Conservation (phyloP, 2,797 vertebrate genomes). For the Carapus acus region DNA sequence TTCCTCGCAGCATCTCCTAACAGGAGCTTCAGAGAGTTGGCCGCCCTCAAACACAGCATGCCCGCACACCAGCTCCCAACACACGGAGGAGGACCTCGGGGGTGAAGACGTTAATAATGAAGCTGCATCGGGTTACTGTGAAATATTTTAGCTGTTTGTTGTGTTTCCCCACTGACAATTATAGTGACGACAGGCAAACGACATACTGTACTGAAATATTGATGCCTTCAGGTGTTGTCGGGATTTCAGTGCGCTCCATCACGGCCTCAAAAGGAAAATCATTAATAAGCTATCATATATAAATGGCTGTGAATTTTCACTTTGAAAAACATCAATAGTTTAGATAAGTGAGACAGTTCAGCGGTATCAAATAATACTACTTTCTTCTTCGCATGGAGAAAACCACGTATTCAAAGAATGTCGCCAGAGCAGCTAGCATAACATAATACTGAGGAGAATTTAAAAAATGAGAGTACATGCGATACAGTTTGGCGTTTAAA, state of each 20-base stretch:
- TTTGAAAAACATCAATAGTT: too few species aligned
- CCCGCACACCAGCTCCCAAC: not conserved
- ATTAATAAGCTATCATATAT: too few species aligned
- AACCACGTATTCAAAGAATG: too few species aligned
- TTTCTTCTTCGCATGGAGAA: too few species aligned
- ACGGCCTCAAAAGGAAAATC: too few species aligned
- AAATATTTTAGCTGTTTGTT: not conserved
- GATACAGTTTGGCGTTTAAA: too few species aligned
- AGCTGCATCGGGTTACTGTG: not conserved
- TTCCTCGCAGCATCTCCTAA: conserved; percentile 37
- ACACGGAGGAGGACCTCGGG: not conserved
- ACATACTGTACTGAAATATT: conserved; percentile 2
- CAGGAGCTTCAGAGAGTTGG: conserved; percentile 28
- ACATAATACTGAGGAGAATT: too few species aligned
- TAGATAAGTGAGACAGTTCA: too few species aligned
- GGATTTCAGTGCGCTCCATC: accelerated
- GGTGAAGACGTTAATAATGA: not conserved
- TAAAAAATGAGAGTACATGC: too few species aligned
- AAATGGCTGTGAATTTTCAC: too few species aligned
- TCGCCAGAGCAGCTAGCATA: too few species aligned
- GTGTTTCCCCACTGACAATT: not conserved
- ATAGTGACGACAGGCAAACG: conserved; percentile 15
- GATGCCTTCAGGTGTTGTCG: conserved; percentile 33
- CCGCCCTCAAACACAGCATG: conserved; percentile 56
- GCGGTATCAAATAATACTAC: too few species aligned